Conservation (phyloP, 2,888 invertebrate genomes). For the Dynastes tityus region DNA sequence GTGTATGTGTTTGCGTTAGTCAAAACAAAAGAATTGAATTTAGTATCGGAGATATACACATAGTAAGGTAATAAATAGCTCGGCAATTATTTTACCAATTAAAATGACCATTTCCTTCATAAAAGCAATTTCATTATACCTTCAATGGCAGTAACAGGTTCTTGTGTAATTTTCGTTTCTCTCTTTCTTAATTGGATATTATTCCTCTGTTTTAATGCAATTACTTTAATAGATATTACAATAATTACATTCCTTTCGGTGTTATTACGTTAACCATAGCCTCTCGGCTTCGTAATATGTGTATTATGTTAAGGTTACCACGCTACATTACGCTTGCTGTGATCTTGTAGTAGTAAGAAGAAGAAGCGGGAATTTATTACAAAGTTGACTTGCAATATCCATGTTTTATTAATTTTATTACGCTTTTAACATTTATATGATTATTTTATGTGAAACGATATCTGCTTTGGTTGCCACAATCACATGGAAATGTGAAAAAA, state of each 20-base stretch:
- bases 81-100: constrained; percentile 14
- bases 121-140: constrained; percentile 15
- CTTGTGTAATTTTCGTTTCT: constrained; percentile 24
- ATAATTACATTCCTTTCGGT: constrained; percentile 11
- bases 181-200: constrained; percentile 28
- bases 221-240: constrained; percentile 25
- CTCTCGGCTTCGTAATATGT: neutral
- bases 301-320: constrained; percentile 8
- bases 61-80: constrained; percentile 13
- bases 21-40: neutral
- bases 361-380: no score
- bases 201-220: constrained; percentile 11
- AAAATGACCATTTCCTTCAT: constrained; percentile 16
- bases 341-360: neutral
- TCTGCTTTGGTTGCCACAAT: no score
- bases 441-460: no score
- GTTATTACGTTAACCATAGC: constrained; percentile 9
- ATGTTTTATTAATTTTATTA: no score
- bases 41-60: neutral
- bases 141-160: constrained; percentile 30
- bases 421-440: no score
- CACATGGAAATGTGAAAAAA: no score
- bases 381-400: no score
- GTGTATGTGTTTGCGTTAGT: neutral
- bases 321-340: neutral